Evolutionary conservation across 1,140 invertebrate genomes (phyloP), one percentile per base, ranked within the genome.

Genomic region (Drepana arcuata): DNA sequence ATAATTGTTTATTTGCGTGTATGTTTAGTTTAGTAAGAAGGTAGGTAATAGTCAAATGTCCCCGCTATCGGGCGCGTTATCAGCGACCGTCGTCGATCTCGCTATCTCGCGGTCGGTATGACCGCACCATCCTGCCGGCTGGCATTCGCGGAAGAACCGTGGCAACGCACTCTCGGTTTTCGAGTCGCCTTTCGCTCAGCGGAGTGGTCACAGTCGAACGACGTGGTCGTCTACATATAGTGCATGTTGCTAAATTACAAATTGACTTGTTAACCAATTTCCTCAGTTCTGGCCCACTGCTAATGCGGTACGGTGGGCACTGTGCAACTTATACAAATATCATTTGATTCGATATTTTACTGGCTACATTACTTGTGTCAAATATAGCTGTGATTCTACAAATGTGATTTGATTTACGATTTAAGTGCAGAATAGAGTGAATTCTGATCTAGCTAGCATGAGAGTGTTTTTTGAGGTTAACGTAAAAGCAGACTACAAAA

Each of bases 81-180:
- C 75, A 75, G 60, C 52, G 28, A 49, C 48, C 53, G 69, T 56
- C 58, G 63, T 57, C 68, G 61, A 77, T 79, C 74, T 79, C 55
- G 45, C 60, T 71, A 73, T 79, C 68, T 68, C 59, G 57, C 57
- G 60, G 53, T 50, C 58, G 61, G 35, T 52, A 56, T 61, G 62
- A 63, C 51, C 60, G 56, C 60, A 56, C 59, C 67, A 73, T 70
- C 61, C 64, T 59, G 66, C 48, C n/a, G n/a, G n/a, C n/a, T n/a
- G n/a, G n/a, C 73, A 75, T 64, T 78, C 62, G 68, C 52, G 61
- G 52, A 60, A 62, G 63, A 70, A 63, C 49, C 59, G 73, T 63
- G 69, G 56, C 60, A 62, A 74, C 57, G 65, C 57, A 63, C 72
- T 75, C 72, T 71, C 68, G 62, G 57, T 69, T 77, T 71, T 73